phyloP scores from a whole-genome alignment of 2,113 vertebrate genomes.

The Neotoma lepida region DNA sequence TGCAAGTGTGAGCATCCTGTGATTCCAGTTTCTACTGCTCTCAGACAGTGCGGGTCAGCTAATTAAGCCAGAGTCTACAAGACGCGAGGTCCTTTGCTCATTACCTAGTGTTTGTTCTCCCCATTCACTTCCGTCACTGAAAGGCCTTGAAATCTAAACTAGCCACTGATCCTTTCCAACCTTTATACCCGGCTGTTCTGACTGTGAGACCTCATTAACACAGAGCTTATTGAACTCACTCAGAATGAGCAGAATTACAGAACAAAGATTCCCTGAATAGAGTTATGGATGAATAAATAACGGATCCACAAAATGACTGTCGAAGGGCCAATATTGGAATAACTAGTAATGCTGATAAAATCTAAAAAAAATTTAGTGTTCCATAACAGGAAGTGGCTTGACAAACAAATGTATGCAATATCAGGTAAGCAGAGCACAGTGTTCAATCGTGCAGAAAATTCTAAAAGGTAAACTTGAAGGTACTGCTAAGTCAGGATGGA shows the following conservation, averaged over 20 bases:
- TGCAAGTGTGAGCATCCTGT: not conserved
- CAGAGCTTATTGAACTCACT: slow-evolving; percentile 31
- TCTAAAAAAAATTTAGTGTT: not conserved
- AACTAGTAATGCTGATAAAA: not conserved
- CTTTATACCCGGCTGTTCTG: slow-evolving; percentile 40
- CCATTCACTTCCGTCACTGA: not conserved
- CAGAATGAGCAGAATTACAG: not conserved
- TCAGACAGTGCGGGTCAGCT: slow-evolving; percentile 27
- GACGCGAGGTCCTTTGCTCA: not conserved
- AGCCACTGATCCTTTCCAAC: slow-evolving; percentile 67
- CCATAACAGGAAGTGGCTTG: not conserved
- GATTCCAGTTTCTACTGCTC: not conserved
- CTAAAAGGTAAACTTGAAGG: not conserved
- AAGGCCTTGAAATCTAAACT: slow-evolving; percentile 45
- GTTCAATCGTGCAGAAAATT: not conserved
- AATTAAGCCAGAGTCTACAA: not conserved
- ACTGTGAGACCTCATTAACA: not conserved
- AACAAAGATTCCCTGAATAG: slow-evolving; percentile 18
- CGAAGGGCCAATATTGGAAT: not conserved
- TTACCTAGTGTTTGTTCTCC: not conserved
- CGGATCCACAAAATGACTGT: not conserved
- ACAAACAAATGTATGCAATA: not conserved
- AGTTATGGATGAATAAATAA: slow-evolving; percentile 27
- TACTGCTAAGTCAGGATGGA: not conserved
- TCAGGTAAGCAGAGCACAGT: not conserved